These are phyloP conservation scores for Tenthredo distinguenda DNA, from an alignment of 2,888 invertebrate genomes.

Conservation along the genomic window DNA sequence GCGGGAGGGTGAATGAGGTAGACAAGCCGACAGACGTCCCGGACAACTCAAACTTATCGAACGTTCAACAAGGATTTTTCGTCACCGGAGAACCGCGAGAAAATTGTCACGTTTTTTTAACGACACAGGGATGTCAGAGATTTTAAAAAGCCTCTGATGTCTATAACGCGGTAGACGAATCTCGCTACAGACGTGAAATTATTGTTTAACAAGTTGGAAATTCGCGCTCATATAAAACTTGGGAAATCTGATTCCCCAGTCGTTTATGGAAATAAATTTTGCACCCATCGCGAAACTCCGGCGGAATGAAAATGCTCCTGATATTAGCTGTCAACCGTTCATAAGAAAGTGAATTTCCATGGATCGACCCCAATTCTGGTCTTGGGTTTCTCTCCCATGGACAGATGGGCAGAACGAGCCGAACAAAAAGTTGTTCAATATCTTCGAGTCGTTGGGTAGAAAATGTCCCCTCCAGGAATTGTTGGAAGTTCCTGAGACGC, in stretches of 20 bases:
- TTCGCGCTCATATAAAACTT: background rate
- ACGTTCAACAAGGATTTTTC: background rate
- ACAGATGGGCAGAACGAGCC: slow-evolving; percentile 13
- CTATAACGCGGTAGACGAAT: background rate
- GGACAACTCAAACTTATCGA: slow-evolving; percentile 24
- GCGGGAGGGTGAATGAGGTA: background rate
- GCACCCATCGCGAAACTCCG: background rate
- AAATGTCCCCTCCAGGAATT: background rate
- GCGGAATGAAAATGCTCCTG: background rate
- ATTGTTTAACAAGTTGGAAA: background rate
- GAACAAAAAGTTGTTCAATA: slow-evolving; percentile 27
- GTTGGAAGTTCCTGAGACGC: background rate
- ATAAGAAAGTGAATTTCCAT: background rate
- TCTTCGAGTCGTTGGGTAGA: slow-evolving; percentile 5
- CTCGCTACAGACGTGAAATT: background rate
- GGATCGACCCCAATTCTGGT: background rate
- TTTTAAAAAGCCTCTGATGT: background rate
- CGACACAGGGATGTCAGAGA: background rate
- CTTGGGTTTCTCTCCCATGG: background rate
- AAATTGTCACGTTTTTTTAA: background rate
- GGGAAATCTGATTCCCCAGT: background rate
- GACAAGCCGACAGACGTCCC: background rate
- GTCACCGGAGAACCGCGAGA: background rate
- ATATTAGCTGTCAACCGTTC: background rate
- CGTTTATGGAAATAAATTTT: background rate